These are phyloP conservation scores for Trilocha varians DNA, from an alignment of 2,888 invertebrate genomes.

Conservation along the genomic window DNA sequence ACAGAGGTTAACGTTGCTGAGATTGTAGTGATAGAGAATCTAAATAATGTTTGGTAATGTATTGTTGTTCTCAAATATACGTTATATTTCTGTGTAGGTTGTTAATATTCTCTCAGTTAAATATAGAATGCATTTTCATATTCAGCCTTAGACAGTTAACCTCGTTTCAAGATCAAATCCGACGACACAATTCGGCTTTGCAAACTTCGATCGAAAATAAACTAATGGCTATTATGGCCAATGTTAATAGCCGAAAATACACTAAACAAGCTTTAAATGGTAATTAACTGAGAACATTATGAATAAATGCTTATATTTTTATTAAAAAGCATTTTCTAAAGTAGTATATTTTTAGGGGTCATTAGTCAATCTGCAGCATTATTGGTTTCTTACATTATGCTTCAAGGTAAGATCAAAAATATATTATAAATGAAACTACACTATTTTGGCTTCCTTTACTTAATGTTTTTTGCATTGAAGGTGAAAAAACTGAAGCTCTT, in stretches of 20 bases:
- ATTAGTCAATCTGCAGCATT: constrained; percentile 32
- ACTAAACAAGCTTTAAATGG: constrained; percentile 25
- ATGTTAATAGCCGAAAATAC: constrained; percentile 28
- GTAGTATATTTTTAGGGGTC: constrained; percentile 40
- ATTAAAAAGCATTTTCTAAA: too few relatives aligned
- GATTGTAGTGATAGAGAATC: too few relatives aligned
- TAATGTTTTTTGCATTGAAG: constrained; percentile 22
- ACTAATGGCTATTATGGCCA: constrained; percentile 33
- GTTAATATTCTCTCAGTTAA: constrained; percentile 4
- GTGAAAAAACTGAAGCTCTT: constrained; percentile 41
- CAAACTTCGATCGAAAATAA: constrained; percentile 25
- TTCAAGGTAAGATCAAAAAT: constrained; percentile 51
- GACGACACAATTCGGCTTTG: constrained; percentile 23
- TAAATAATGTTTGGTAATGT: too few relatives aligned
- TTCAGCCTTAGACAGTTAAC: constrained; percentile 42
- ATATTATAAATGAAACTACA: too few relatives aligned
- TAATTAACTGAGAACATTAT: constrained; percentile 11
- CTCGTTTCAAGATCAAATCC: constrained; percentile 36
- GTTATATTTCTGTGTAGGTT: too few relatives aligned
- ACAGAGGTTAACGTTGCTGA: too few relatives aligned
- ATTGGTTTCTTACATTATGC: constrained; percentile 39
- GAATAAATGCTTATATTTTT: not conserved
- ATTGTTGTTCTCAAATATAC: too few relatives aligned
- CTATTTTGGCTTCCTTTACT: too few relatives aligned
- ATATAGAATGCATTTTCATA: constrained; percentile 5